Conservation (phyloP, 1,140 invertebrate genomes). For the Cherax quadricarinatus region DNA sequence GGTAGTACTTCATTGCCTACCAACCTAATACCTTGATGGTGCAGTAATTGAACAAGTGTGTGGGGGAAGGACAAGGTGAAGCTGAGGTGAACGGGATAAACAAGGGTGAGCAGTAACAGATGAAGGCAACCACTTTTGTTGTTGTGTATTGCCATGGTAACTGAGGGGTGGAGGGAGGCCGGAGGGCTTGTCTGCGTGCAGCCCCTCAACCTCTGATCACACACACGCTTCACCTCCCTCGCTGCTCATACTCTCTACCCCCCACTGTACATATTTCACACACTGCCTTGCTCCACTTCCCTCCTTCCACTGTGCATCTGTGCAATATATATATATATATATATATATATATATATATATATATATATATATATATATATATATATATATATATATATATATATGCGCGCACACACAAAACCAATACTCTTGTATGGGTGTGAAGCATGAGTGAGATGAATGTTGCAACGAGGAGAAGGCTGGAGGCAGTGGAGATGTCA, state of each 20-base stretch:
- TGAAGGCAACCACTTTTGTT: conserved; percentile 44
- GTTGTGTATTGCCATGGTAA: conserved; percentile 42
- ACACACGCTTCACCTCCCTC: background rate
- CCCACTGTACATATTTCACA: background rate
- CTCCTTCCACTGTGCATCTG: background rate
- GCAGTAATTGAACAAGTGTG: no score
- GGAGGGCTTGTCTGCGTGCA: conserved; percentile 12
- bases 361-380: no score
- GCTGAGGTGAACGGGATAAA: background rate
- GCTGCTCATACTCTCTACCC: background rate
- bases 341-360: no score
- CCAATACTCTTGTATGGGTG: no score
- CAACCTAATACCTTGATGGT: no score
- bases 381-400: no score
- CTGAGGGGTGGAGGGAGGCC: background rate
- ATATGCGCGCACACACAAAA: no score
- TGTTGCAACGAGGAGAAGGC: no score
- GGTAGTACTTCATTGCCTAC: no score
- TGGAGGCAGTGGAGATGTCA: no score
- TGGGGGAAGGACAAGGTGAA: background rate
- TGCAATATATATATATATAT: no score
- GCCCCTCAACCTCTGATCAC: background rate
- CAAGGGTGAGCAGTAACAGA: background rate
- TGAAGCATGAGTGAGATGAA: no score
- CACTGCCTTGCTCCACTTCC: background rate